Conservation (phyloP, 2,113 vertebrate genomes). For the Martes martes region DNA sequence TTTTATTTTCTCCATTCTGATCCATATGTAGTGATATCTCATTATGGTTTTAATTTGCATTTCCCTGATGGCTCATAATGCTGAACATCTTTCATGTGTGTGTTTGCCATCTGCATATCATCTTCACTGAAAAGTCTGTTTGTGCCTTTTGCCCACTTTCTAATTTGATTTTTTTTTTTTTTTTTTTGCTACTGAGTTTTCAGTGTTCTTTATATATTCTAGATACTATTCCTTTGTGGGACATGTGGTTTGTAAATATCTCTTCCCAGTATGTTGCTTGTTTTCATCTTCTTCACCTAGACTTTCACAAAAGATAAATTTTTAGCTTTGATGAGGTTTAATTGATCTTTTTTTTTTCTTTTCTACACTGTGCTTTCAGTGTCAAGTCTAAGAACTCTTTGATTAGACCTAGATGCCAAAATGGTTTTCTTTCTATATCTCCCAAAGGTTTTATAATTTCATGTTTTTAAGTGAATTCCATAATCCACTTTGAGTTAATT, state of each 20-base stretch:
- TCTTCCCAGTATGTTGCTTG: neutral
- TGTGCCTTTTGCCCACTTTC: neutral
- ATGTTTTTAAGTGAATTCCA: neutral
- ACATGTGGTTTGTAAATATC: neutral
- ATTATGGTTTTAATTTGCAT: neutral
- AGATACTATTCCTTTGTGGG: neutral
- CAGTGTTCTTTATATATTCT: neutral
- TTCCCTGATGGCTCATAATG: neutral
- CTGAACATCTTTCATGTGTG: neutral
- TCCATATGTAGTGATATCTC: neutral
- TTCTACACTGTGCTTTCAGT: neutral
- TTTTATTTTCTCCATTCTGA: neutral
- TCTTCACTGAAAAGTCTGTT: neutral
- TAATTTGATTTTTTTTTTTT: neutral
- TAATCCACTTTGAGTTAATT: neutral
- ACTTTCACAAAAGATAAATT: neutral
- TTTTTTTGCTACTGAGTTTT: neutral
- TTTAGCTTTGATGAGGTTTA: neutral
- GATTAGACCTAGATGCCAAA: neutral
- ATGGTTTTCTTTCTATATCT: neutral
- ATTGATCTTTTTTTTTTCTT: neutral
- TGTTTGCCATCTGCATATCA: neutral
- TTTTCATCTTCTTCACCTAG: neutral
- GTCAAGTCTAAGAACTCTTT: neutral
- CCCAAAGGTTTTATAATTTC: neutral